These are phyloP conservation scores for Lasioglossum baleicum DNA, from an alignment of 1,140 invertebrate species.

Conservation along the genomic window DNA sequence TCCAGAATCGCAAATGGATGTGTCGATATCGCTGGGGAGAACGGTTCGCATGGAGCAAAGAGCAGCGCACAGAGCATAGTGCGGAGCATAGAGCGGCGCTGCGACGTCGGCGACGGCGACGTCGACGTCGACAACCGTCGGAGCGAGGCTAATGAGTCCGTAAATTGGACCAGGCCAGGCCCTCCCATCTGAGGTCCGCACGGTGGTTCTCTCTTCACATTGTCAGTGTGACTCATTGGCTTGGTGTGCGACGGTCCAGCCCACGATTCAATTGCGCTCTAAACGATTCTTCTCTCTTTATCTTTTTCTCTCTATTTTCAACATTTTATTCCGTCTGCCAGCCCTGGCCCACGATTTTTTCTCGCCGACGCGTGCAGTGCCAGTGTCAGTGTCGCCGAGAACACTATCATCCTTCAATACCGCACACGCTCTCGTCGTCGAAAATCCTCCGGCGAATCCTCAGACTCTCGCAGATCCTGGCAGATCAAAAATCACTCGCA, in stretches of 20 bases:
- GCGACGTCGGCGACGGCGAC: conserved; percentile 4
- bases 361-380: neutral
- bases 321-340: neutral
- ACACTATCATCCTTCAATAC: too few relatives aligned
- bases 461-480: too few relatives aligned
- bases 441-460: too few relatives aligned
- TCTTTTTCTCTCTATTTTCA: neutral
- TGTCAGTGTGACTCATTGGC: conserved; percentile 68
- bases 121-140: conserved; percentile 54
- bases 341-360: neutral
- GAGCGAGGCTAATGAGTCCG: conserved; percentile 74
- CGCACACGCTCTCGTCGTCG: too few relatives aligned
- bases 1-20: too few relatives aligned
- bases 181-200: conserved; percentile 59
- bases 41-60: too few relatives aligned
- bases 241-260: conserved; percentile 57
- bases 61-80: too few relatives aligned
- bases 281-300: neutral
- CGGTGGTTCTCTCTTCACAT: conserved; percentile 54
- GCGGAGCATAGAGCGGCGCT: too few relatives aligned
- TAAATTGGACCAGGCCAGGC: conserved; percentile 73
- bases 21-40: too few relatives aligned
- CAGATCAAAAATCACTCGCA: too few relatives aligned
- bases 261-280: conserved; percentile 36
- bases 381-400: conserved; percentile 33